Evolutionary conservation across 2,888 invertebrate genomes (phyloP).

Genomic region (Drosophila siamana): DNA sequence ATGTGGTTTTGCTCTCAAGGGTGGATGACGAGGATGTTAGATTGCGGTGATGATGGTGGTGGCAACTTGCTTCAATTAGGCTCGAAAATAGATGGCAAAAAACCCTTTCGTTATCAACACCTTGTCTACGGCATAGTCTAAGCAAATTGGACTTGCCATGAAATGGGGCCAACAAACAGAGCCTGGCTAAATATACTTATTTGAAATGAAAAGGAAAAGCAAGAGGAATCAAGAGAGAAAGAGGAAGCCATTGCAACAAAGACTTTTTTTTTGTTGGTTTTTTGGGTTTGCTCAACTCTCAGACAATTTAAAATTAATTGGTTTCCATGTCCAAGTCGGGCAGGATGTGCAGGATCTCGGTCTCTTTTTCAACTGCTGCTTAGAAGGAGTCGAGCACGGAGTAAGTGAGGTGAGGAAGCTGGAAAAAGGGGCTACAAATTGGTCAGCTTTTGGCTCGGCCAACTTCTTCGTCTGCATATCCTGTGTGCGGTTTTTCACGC

Average conservation of each 20-base stretch:
- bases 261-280: constrained; percentile 40
- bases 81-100: constrained; percentile 47
- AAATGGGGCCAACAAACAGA: constrained; percentile 57
- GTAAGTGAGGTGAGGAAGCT: constrained; percentile 1
- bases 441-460: constrained; percentile 54
- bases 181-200: constrained; percentile 37
- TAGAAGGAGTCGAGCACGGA: constrained; percentile 33
- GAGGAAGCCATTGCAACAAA: constrained; percentile 19
- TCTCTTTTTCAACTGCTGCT: constrained; percentile 6
- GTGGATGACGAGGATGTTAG: background rate
- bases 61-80: constrained; percentile 57
- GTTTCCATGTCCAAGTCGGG: constrained; percentile 75
- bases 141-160: constrained; percentile 70
- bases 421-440: constrained; percentile 59
- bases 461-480: constrained; percentile 33
- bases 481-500: constrained; percentile 63
- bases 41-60: background rate
- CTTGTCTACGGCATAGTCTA: constrained; percentile 47
- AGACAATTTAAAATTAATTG: constrained; percentile 80
- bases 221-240: background rate
- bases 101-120: constrained; percentile 67
- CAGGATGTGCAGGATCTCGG: constrained; percentile 43
- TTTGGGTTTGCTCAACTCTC: constrained; percentile 56
- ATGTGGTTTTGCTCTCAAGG: constrained; percentile 31
- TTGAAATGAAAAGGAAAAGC: background rate